phyloP scores from a whole-genome alignment of 2,113 vertebrate species.

The Sylvia atricapilla region DNA sequence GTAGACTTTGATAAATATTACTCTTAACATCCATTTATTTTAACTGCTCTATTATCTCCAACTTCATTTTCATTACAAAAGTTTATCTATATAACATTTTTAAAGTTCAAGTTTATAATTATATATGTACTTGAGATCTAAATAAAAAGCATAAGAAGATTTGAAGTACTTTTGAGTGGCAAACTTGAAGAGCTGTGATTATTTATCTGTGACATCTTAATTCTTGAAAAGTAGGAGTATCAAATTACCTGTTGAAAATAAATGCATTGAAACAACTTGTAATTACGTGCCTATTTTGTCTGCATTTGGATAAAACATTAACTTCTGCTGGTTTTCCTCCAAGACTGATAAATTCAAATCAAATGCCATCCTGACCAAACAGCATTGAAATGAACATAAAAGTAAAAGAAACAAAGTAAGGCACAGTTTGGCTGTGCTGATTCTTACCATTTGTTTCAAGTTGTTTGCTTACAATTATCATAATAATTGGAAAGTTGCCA shows the following conservation, averaged over 20 bases:
- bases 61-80: background rate
- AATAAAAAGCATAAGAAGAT: slow-evolving; percentile 14
- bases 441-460: slow-evolving; percentile 37
- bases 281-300: slow-evolving; percentile 67
- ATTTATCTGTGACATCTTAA: slow-evolving; percentile 70
- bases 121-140: slow-evolving; percentile 21
- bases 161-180: slow-evolving; percentile 56
- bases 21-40: background rate
- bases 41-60: slow-evolving; percentile 4
- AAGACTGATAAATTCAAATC: slow-evolving; percentile 39
- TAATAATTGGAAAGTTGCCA: slow-evolving; percentile 46
- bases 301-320: slow-evolving; percentile 51
- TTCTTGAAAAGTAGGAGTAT: slow-evolving; percentile 64
- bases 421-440: background rate
- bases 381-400: slow-evolving; percentile 2
- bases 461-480: slow-evolving; percentile 41
- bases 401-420: slow-evolving; percentile 20
- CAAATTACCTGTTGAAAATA: slow-evolving; percentile 67
- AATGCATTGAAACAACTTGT: slow-evolving; percentile 62
- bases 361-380: slow-evolving; percentile 19
- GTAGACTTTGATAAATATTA: background rate
- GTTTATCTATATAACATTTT: slow-evolving; percentile 16
- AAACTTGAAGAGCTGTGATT: slow-evolving; percentile 62
- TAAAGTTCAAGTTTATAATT: slow-evolving; percentile 25
- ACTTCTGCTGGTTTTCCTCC: slow-evolving; percentile 54